phyloP scores from a whole-genome alignment of 2,113 vertebrate genomes.

The Neofelis nebulosa region DNA sequence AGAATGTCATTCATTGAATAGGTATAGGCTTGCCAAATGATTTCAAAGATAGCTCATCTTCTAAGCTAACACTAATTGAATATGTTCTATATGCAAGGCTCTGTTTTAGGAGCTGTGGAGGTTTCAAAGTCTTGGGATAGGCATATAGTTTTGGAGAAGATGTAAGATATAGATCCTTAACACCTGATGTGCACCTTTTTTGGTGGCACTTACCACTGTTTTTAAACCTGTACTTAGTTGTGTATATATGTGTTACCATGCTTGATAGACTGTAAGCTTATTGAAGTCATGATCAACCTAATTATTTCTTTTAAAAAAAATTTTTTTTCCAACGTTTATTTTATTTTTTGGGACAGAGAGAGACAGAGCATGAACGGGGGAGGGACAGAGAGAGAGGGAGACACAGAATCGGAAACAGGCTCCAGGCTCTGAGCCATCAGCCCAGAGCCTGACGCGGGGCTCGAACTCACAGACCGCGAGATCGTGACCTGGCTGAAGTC shows the following conservation, averaged over 20 bases:
- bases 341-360: too few species aligned
- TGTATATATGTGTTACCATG: not conserved
- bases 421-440: too few species aligned
- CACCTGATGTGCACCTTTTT: not conserved
- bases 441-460: too few species aligned
- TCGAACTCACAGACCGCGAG: too few species aligned
- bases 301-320: too few species aligned
- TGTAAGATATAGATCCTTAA: not conserved
- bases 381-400: too few species aligned
- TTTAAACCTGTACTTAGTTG: not conserved
- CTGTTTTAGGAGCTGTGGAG: not conserved
- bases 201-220: not conserved
- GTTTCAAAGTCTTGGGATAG: not conserved
- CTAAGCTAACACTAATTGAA: not conserved
- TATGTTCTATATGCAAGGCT: not conserved
- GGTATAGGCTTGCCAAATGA: not conserved
- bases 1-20: not conserved
- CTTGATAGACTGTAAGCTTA: not conserved
- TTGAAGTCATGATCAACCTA: not conserved
- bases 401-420: too few species aligned
- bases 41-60: not conserved
- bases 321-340: too few species aligned
- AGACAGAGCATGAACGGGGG: too few species aligned
- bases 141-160: not conserved
- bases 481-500: too few species aligned